Percentiles rank a stretch among this genome's conserved stretches.
phyloP scores from a whole-genome alignment of 1,140 invertebrate genomes.

The Drosophila virilis region DNA sequence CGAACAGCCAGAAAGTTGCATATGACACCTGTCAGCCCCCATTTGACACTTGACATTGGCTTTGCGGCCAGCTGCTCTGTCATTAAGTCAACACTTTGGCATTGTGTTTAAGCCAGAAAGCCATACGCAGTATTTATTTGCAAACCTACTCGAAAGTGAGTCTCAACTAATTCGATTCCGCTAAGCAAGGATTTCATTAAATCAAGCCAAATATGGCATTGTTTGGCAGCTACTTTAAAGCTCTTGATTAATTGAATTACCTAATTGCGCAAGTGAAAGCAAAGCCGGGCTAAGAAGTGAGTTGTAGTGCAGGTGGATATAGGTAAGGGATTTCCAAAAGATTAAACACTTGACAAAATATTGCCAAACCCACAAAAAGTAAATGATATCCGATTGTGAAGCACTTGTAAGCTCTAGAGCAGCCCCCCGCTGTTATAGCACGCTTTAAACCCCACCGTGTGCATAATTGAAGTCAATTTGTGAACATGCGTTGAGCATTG shows the following conservation, averaged over 20 bases:
- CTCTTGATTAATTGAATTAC: too few relatives aligned
- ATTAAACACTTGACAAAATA: too few relatives aligned
- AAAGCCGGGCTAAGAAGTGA: too few relatives aligned
- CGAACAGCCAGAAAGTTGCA: conserved; percentile 10
- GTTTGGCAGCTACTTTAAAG: too few relatives aligned
- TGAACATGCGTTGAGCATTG: conserved; percentile 6
- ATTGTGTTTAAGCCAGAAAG: neutral
- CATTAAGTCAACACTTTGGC: conserved; percentile 19
- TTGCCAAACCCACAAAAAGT: too few relatives aligned
- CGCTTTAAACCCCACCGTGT: neutral
- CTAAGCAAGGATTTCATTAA: conserved; percentile 41
- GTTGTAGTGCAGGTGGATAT: too few relatives aligned
- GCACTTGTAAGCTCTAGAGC: neutral
- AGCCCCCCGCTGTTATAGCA: neutral
- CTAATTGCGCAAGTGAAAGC: too few relatives aligned
- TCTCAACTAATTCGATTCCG: conserved; percentile 5
- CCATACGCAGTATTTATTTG: neutral
- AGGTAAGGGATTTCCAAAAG: too few relatives aligned
- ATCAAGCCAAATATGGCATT: conserved; percentile 9
- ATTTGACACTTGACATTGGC: conserved; percentile 20
- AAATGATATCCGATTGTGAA: too few relatives aligned
- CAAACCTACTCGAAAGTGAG: conserved; percentile 28
- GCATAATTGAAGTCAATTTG: conserved; percentile 51
- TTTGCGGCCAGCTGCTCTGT: conserved; percentile 5
- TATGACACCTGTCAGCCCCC: conserved; percentile 26